Percentiles rank a stretch among this genome's conserved stretches.
phyloP scores from a whole-genome alignment of 2,113 vertebrate species.

The Catharus bicknelli region DNA sequence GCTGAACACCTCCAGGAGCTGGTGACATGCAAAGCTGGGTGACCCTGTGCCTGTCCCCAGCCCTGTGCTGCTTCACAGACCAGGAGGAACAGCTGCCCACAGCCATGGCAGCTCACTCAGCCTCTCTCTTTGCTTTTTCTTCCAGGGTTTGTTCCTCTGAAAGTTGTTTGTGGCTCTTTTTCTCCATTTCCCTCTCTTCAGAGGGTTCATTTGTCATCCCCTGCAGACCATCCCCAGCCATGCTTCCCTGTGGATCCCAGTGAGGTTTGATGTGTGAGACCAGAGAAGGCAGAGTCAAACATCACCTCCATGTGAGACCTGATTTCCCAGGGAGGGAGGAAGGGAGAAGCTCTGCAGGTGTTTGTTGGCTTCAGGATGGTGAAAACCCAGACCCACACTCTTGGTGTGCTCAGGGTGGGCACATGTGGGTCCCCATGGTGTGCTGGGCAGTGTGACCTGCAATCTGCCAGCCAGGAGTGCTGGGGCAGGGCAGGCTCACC shows the following conservation, averaged over 20 bases:
- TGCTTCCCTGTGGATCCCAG: not conserved
- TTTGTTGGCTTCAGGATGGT: not conserved
- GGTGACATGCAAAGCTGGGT: not conserved
- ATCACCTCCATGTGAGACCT: fast-evolving
- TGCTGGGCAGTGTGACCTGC: not conserved
- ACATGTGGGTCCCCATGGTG: fast-evolving
- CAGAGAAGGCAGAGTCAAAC: not conserved
- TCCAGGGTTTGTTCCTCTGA: not conserved
- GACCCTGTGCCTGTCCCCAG: not conserved
- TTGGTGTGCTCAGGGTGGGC: not conserved
- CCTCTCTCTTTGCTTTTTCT: not conserved
- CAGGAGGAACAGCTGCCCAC: not conserved
- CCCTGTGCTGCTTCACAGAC: not conserved
- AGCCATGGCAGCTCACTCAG: not conserved
- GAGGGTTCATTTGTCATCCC: not conserved
- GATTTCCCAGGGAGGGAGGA: not conserved
- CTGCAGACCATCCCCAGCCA: not conserved
- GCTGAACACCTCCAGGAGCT: not conserved
- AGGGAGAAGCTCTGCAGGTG: not conserved
- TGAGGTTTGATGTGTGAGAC: not conserved
- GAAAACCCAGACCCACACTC: not conserved
- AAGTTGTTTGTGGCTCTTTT: not conserved
- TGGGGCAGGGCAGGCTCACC: not conserved
- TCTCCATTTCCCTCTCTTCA: not conserved
- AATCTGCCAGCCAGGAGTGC: not conserved